phyloP scores from a whole-genome alignment of 64 coral and sea anemone species.

The Hydrozoanthus tunicans region DNA sequence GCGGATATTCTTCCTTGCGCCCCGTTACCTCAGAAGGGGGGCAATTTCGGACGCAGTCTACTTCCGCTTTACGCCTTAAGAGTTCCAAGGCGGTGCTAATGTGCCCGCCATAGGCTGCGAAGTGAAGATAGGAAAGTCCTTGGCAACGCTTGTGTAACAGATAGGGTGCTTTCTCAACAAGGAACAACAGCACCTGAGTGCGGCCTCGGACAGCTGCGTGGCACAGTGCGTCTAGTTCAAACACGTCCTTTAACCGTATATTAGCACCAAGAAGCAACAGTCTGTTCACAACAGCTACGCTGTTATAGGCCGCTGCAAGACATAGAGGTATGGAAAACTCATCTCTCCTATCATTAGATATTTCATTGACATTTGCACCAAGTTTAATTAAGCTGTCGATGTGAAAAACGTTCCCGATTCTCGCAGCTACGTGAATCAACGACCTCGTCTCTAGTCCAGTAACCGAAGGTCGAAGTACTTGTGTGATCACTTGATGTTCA shows the following conservation, averaged over 20 bases:
- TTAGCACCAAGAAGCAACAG: slow-evolving; percentile 50
- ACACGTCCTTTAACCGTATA: slow-evolving; percentile 27
- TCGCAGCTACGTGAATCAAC: slow-evolving; percentile 39
- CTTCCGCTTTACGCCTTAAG: slow-evolving; percentile 6
- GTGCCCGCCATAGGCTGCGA: slow-evolving; percentile 36
- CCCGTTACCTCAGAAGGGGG: neutral
- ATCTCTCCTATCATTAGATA: slow-evolving; percentile 35
- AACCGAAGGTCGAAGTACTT: slow-evolving; percentile 48
- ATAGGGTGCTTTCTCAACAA: slow-evolving; percentile 16
- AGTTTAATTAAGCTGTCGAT: slow-evolving; percentile 38
- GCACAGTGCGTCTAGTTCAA: slow-evolving; percentile 31
- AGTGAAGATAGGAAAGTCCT: slow-evolving; percentile 38
- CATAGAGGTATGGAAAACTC: slow-evolving; percentile 53
- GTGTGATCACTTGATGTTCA: slow-evolving; percentile 19
- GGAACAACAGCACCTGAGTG: neutral
- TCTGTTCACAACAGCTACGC: neutral
- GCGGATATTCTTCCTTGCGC: slow-evolving; percentile 30
- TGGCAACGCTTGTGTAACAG: slow-evolving; percentile 33
- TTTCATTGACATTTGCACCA: slow-evolving; percentile 54
- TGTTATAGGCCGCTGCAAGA: slow-evolving; percentile 50
- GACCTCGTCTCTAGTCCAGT: slow-evolving; percentile 43
- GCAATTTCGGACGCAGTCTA: slow-evolving; percentile 13
- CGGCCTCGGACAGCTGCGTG: slow-evolving; percentile 44
- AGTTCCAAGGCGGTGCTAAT: slow-evolving; percentile 16
- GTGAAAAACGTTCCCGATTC: slow-evolving; percentile 25